A percentile compares a stretch with the other conserved stretches of the same genome.
Conservation (phyloP, 2,888 invertebrate genomes). For the Pherbina coryleti region DNA sequence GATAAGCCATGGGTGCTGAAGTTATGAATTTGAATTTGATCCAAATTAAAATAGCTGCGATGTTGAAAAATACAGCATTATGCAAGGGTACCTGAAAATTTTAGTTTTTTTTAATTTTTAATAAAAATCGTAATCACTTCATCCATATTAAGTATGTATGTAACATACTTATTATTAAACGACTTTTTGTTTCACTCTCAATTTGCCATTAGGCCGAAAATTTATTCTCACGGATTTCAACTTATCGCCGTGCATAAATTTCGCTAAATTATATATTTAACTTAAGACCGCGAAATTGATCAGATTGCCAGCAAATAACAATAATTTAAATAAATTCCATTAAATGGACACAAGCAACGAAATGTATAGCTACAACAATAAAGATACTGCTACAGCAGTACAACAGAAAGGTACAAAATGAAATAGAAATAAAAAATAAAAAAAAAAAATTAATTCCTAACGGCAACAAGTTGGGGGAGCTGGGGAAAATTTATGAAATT, state of each 20-base stretch:
- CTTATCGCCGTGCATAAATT: conserved; percentile 38
- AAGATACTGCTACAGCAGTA: background rate
- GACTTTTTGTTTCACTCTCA: background rate
- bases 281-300: conserved; percentile 29
- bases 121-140: no score
- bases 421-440: background rate
- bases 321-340: conserved; percentile 42
- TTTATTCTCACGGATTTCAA: conserved; percentile 41
- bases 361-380: background rate
- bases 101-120: no score
- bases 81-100: no score
- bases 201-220: background rate
- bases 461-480: background rate
- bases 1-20: no score
- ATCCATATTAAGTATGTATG: no score
- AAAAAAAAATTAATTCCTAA: background rate
- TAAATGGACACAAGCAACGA: conserved; percentile 21
- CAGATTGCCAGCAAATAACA: conserved; percentile 40
- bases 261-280: conserved; percentile 26
- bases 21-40: no score
- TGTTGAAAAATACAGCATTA: no score
- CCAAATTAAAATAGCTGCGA: no score
- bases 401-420: background rate
- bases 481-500: conserved; percentile 32
- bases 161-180: no score